Evolutionary conservation across 2,888 invertebrate genomes (phyloP), one percentile per base, ranked within the genome.

Genomic region (Galerucella pusilla): DNA sequence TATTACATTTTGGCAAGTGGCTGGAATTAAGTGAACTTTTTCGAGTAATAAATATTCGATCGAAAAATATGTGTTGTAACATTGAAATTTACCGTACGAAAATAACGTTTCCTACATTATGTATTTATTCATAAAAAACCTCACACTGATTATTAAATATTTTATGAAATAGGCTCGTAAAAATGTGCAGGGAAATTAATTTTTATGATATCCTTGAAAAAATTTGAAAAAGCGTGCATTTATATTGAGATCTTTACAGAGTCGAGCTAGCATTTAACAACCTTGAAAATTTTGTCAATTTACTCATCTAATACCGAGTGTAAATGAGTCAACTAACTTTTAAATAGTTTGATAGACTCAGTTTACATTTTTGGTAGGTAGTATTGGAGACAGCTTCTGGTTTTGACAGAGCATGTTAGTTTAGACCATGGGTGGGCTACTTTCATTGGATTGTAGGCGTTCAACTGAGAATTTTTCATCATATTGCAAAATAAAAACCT

Each of bases 1-100:
- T 73, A 74, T 79, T 78, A 76, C 78, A 76, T 76, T 75, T 79
- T 79, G 79, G 79, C 79, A 78, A 60, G 63, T 64, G 64, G 20
- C 16, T 61, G 73, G 72, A 67, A 52, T 64, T 63, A 60, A 68
- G 42, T 74, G 49, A 68, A 59, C 59, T 68, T 68, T 28, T 71
- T 74, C 42, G 28, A 25, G 28, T 69, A 61, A 49, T 49, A 61
- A 49, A 63, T 63, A 45, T 63, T 42, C 45, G 16, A 63, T 63
- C 63, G 63, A 63, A 63, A 63, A 63, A 63, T 64, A 16, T 64
- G 11, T 61, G 61, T 35, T 63, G 61, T 61, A 63, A 63, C 63
- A 63, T 42, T 42, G 63, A 63, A 63, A 63, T 63, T 35, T 61
- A 28, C 63, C 35, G 42, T 63, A 63, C 16, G 20, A 64, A 64